A percentile compares a stretch with the other conserved stretches of the same genome.
Evolutionary conservation across 2,113 vertebrate genomes (phyloP).

Genomic region (Taxidea taxus): DNA sequence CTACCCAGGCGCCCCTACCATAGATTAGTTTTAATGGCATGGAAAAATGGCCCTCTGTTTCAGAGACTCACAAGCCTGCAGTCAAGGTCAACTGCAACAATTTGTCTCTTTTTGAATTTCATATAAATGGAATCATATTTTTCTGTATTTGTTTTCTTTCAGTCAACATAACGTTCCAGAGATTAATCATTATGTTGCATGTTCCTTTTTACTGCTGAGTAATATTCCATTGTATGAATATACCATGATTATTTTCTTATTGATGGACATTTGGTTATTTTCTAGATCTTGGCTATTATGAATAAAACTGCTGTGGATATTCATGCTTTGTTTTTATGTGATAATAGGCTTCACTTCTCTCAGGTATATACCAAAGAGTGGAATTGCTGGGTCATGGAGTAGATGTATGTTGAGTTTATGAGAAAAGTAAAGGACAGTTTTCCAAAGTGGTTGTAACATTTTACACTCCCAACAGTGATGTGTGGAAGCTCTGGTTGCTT

Average conservation of each 20-base stretch:
- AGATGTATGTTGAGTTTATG: background rate
- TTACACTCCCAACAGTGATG: background rate
- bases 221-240: background rate
- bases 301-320: background rate
- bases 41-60: background rate
- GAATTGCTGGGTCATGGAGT: background rate
- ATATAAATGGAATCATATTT: background rate
- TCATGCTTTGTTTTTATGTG: background rate
- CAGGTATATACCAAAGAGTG: background rate
- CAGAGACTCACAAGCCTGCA: background rate
- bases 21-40: background rate
- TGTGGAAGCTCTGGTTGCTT: background rate
- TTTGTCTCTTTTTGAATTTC: background rate
- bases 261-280: background rate
- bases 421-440: background rate
- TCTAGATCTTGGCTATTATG: background rate
- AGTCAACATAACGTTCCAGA: background rate
- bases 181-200: background rate
- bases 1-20: background rate
- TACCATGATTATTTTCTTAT: background rate
- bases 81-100: background rate
- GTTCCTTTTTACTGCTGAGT: background rate
- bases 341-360: background rate
- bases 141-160: background rate
- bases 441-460: background rate